A percentile compares a stretch with the other conserved stretches of the same genome.
phyloP scores from a whole-genome alignment of 2,888 invertebrate species.

The Agrenia bidenticulata region DNA sequence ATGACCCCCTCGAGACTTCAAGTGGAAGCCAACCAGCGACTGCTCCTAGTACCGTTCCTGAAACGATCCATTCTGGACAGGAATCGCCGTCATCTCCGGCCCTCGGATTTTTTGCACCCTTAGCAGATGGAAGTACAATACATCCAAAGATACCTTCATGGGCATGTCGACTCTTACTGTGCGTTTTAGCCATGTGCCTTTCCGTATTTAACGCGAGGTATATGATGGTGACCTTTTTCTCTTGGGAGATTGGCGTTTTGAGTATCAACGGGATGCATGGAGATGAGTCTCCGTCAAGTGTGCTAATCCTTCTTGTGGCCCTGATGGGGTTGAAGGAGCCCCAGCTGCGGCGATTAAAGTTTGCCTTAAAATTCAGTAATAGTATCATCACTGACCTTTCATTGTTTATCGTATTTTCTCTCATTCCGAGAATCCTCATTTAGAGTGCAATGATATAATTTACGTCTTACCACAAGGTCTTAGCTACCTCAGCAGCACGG shows the following conservation, averaged over 20 bases:
- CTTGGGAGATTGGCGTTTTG: conserved; percentile 30
- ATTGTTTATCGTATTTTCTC: conserved; percentile 21
- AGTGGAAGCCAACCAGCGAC: no score
- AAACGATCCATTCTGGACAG: no score
- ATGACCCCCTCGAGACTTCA: no score
- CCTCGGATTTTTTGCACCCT: neutral
- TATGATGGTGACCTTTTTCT: conserved; percentile 30
- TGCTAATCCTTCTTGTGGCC: conserved; percentile 21
- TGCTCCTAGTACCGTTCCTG: no score
- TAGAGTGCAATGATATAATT: no score
- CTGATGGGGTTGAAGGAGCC: conserved; percentile 25
- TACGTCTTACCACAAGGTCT: no score
- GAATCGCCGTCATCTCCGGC: neutral
- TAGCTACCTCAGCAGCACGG: no score
- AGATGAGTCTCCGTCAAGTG: conserved; percentile 20
- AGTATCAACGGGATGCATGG: conserved; percentile 25
- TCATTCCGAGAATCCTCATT: conserved; percentile 17
- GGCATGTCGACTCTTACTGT: conserved; percentile 18
- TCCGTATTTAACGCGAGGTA: conserved; percentile 25
- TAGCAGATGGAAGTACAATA: conserved; percentile 12
- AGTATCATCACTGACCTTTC: conserved; percentile 28
- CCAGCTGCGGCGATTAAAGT: conserved; percentile 18
- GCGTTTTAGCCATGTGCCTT: conserved; percentile 19
- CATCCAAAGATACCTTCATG: conserved; percentile 18
- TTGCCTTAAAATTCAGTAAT: conserved; percentile 20